These are phyloP conservation scores for Scyliorhinus canicula DNA, from an alignment of 2,797 vertebrate species.

Conservation along the genomic window DNA sequence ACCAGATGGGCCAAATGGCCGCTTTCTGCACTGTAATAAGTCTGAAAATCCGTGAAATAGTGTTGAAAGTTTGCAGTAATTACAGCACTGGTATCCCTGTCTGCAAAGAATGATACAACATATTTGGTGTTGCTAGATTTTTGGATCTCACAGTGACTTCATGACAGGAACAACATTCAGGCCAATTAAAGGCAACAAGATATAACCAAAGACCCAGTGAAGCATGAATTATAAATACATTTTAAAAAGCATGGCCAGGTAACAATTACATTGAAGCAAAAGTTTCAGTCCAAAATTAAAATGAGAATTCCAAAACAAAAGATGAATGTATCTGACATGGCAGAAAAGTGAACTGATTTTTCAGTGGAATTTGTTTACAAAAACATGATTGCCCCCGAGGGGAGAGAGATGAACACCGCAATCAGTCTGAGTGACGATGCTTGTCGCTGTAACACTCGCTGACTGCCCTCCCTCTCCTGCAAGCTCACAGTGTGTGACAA, in stretches of 20 bases:
- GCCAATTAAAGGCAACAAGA: background rate
- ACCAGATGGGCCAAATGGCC: too few relatives aligned
- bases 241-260: background rate
- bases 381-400: background rate
- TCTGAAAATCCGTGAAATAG: background rate
- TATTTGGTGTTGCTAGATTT: background rate
- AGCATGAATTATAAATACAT: background rate
- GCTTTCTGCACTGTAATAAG: too few relatives aligned
- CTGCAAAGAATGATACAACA: background rate
- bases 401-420: slow-evolving; percentile 4
- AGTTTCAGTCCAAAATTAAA: background rate
- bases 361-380: slow-evolving; percentile 13
- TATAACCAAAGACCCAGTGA: background rate
- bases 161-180: background rate
- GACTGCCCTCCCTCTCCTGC: background rate
- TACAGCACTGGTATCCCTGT: background rate
- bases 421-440: slow-evolving; percentile 18
- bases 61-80: background rate
- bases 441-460: background rate
- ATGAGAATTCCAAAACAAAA: background rate
- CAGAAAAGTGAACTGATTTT: background rate
- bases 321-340: background rate
- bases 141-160: background rate
- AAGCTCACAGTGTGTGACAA: background rate
- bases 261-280: background rate